Evolutionary conservation across 2,113 vertebrate genomes (phyloP), one percentile per base, ranked within the genome.

Genomic region (Salvelinus fontinalis): DNA sequence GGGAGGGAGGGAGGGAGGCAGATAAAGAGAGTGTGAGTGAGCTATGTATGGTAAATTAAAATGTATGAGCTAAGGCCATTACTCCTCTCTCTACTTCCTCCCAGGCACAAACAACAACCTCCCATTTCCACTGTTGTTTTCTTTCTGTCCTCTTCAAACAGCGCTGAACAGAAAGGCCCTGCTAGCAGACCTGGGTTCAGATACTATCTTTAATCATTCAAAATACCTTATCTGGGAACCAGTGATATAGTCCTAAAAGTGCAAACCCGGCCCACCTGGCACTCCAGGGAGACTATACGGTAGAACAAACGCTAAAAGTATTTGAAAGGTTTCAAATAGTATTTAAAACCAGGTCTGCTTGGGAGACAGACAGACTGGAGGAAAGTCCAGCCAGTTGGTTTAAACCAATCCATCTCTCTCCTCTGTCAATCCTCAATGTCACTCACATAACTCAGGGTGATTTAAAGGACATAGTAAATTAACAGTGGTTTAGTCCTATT

Each of bases 1-100:
- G 26, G 26, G 26, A 26, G 26, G 24, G 24, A 24, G 24, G 4
- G 1, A 1, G 34, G 5, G 34, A 34, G 39, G 39, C 39, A 44
- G 39, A 44, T 11, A 78, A 31, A 49, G 39, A 44, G 39, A 44
- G 39, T 9, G 39, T 80, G 86, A 83, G 64, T 59, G 75, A 78
- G 70, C 60, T 72, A 59, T 85, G 70, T 76, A 67, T 84, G 71
- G 72, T 51, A 75, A 83, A 87, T 88, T 75, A 75, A 87, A 88
- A 81, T 76, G 62, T 81, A 78, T 22, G 48, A 83, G 71, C 72
- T 80, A 44, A 79, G 77, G 73, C 70, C 14, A 49, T 44, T 44
- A 44, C 39, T 44, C 39, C 34, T 39, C 49, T 81, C 75, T 57
- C 78, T 57, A 66, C 75, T 84, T 79, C 69, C 79, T 70, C 75